These are phyloP conservation scores for Scylla paramamosain DNA, from an alignment of 1,140 invertebrate genomes.

Conservation along the genomic window DNA sequence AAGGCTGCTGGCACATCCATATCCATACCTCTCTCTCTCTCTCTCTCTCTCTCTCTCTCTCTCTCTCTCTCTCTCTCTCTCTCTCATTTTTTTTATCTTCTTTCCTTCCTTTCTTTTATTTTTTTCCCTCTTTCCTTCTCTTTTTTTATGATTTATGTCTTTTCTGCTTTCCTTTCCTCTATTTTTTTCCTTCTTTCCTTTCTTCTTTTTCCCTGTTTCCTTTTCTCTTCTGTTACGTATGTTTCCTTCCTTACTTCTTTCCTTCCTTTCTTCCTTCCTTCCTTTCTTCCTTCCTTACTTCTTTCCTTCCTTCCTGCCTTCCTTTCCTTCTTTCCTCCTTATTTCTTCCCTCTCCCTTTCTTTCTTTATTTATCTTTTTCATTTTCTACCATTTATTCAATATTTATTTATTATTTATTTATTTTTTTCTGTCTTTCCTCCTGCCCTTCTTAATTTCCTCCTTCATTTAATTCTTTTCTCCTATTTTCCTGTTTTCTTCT, in stretches of 20 bases:
- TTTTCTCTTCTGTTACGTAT: not conserved
- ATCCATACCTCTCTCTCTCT: not conserved
- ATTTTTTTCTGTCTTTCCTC: not conserved
- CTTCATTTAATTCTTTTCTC: not conserved
- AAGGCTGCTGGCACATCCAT: not conserved
- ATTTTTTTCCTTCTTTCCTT: not conserved
- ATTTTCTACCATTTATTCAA: too few relatives aligned
- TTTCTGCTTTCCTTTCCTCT: too few relatives aligned
- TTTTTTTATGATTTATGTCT: not conserved
- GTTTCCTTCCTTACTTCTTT: too few relatives aligned
- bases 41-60: constrained; percentile 18
- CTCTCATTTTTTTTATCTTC: not conserved
- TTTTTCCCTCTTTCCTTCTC: not conserved
- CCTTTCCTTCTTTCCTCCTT: not conserved
- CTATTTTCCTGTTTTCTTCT: too few relatives aligned
- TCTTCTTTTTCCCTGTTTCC: not conserved
- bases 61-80: not conserved
- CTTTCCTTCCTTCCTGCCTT: not conserved
- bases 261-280: not conserved
- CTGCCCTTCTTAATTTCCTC: too few relatives aligned
- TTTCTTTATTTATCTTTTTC: not conserved
- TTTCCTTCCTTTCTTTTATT: not conserved
- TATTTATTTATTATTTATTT: not conserved
- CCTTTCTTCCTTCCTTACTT: not conserved
- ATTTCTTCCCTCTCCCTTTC: not conserved